Evolutionary conservation across 2,113 vertebrate species (phyloP).

Genomic region (Falcunculus frontatus): DNA sequence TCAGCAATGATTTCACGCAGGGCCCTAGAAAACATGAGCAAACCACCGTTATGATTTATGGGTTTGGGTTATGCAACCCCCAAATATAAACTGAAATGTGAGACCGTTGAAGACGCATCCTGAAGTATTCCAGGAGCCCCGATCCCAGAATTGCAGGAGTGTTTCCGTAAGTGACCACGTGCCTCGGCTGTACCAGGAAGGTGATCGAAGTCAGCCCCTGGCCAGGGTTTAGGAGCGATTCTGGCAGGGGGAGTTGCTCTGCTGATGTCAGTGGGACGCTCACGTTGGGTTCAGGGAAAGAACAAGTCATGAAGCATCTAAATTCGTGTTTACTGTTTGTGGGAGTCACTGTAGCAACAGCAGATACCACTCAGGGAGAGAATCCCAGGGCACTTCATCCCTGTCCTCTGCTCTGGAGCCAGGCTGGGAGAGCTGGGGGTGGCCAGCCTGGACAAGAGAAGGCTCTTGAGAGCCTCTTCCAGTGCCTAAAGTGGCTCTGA

Average conservation of each 20-base stretch:
- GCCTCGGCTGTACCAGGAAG: background rate
- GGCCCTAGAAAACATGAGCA: background rate
- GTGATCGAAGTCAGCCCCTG: background rate
- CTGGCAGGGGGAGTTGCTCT: background rate
- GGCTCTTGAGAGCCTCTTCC: background rate
- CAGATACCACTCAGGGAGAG: background rate
- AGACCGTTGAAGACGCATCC: background rate
- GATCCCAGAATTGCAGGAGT: background rate
- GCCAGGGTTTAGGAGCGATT: background rate
- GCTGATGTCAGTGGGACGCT: background rate
- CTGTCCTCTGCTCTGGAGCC: background rate
- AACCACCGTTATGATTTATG: background rate
- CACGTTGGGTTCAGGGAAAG: background rate
- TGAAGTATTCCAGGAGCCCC: background rate
- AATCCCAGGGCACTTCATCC: background rate
- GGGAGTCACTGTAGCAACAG: background rate
- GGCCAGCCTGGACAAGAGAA: background rate
- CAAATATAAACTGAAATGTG: slow-evolving; percentile 48
- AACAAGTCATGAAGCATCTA: background rate
- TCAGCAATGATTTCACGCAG: background rate
- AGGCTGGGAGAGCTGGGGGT: background rate
- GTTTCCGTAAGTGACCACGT: background rate
- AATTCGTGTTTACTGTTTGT: background rate
- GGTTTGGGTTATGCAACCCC: slow-evolving; percentile 19
- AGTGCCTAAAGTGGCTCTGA: accelerated